phyloP scores from a whole-genome alignment of 2,797 vertebrate genomes.

The Pterois miles region DNA sequence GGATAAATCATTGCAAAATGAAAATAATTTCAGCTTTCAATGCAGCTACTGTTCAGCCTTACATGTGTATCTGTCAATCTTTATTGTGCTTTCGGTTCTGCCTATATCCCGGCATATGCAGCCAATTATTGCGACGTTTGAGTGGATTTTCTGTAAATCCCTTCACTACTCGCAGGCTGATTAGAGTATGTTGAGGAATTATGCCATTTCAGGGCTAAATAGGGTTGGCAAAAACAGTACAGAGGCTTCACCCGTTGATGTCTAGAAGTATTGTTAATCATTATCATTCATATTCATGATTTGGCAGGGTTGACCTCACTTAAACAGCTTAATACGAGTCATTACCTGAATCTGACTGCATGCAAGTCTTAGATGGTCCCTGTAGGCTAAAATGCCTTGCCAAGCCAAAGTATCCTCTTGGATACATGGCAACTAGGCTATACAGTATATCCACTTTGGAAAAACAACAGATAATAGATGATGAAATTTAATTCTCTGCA shows the following conservation, averaged over 20 bases:
- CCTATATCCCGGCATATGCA: slow-evolving; percentile 41
- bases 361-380: slow-evolving; percentile 15
- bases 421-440: slow-evolving; percentile 6
- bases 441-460: not conserved
- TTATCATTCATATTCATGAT: slow-evolving; percentile 19
- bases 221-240: slow-evolving; percentile 10
- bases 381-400: slow-evolving; percentile 32
- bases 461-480: slow-evolving; percentile 20
- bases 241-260: not conserved
- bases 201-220: slow-evolving; percentile 25
- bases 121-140: slow-evolving; percentile 45
- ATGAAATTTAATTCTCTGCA: not conserved
- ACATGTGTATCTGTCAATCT: slow-evolving; percentile 43
- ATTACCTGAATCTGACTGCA: slow-evolving; percentile 52
- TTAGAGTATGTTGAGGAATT: slow-evolving; percentile 23
- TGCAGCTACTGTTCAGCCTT: slow-evolving; percentile 41
- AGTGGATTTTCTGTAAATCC: slow-evolving; percentile 62
- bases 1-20: slow-evolving; percentile 5
- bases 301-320: slow-evolving; percentile 13
- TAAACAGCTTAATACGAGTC: slow-evolving; percentile 29
- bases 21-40: slow-evolving; percentile 12
- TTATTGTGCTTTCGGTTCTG: slow-evolving; percentile 12
- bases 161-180: slow-evolving; percentile 24
- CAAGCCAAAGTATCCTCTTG: slow-evolving; percentile 27
- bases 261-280: slow-evolving; percentile 15